These are phyloP conservation scores for Cheiracanthium punctorium DNA, from an alignment of 2,888 invertebrate genomes.

Conservation along the genomic window DNA sequence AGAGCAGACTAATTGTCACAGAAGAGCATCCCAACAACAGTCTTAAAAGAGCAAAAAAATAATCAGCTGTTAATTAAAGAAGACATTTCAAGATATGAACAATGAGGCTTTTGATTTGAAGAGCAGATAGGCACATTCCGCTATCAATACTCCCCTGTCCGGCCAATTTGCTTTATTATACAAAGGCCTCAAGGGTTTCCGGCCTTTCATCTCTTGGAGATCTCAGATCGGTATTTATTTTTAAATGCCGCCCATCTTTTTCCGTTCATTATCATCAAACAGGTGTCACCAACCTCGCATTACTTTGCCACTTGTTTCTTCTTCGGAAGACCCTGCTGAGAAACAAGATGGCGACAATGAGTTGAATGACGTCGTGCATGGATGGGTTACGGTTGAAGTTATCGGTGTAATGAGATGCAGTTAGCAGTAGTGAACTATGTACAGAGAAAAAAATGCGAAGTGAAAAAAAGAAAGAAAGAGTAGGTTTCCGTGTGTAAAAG, in stretches of 20 bases:
- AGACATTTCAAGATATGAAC: neutral
- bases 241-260: conserved; percentile 13
- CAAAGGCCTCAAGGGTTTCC: conserved; percentile 30
- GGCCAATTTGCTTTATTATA: neutral
- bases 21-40: neutral
- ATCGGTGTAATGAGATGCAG: conserved; percentile 10
- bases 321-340: neutral
- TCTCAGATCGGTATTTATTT: neutral
- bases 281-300: conserved; percentile 18
- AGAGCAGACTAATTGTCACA: neutral
- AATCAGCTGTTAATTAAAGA: neutral
- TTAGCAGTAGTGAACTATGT: neutral
- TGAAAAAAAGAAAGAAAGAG: neutral
- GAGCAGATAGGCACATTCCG: neutral
- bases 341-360: conserved; percentile 15
- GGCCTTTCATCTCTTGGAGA: conserved; percentile 40
- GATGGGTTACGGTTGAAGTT: neutral
- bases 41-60: neutral
- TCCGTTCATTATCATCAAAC: conserved; percentile 11
- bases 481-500: neutral
- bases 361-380: neutral
- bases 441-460: neutral
- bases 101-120: neutral
- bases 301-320: neutral
- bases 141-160: neutral